Evolutionary conservation across 2,888 invertebrate genomes (phyloP).

Genomic region (Ariolimax columbianus): DNA sequence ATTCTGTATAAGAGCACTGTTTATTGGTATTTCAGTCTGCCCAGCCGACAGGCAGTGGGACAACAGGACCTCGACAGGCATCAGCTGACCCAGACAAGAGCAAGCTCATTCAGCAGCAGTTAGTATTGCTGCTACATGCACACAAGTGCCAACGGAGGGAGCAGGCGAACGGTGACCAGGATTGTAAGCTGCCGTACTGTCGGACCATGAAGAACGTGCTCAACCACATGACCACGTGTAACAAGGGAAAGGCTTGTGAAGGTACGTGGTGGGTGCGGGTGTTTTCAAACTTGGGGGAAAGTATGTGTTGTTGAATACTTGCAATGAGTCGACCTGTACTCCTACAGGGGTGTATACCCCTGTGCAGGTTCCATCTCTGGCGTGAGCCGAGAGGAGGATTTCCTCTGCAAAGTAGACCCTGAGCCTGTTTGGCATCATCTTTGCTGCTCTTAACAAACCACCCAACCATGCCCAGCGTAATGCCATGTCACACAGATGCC

Average conservation of each 20-base stretch:
- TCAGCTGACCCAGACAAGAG: constrained; percentile 95
- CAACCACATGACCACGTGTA: constrained; percentile 98
- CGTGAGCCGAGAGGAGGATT: no score
- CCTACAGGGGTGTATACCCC: no score
- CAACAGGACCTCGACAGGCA: constrained; percentile 61
- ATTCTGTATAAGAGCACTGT: neutral
- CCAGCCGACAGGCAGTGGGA: constrained; percentile 46
- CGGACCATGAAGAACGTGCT: constrained; percentile 99
- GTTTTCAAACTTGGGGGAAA: no score
- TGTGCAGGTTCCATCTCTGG: no score
- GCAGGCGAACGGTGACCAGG: constrained; percentile 88
- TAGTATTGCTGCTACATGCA: constrained; percentile 96
- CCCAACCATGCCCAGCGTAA: no score
- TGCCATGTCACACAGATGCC: no score
- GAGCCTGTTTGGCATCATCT: no score
- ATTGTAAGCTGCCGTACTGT: constrained; percentile 97
- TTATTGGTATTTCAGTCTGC: constrained; percentile 44
- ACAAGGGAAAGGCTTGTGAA: constrained; percentile 84
- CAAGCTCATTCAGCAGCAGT: constrained; percentile 98
- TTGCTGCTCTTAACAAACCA: no score
- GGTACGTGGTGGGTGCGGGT: no score
- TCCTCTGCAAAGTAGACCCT: no score
- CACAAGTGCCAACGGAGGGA: constrained; percentile 99
- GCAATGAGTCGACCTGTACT: no score
- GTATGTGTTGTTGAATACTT: no score